Conservation (phyloP, 2,888 invertebrate genomes). For the Caenorhabditis doughertyi region DNA sequence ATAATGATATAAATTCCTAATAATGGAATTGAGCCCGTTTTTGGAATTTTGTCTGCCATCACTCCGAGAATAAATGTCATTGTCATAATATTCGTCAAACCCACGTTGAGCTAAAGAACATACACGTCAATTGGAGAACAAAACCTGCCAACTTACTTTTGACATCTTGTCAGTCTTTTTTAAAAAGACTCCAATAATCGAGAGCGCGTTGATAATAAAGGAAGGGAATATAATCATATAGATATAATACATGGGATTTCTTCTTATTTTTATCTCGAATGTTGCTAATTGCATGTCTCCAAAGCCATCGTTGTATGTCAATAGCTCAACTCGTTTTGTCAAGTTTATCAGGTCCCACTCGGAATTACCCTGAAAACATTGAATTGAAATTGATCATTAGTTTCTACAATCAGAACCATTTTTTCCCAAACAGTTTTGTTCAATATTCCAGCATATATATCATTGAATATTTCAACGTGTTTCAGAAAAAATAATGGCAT, state of each 20-base stretch:
- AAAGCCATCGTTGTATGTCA: constrained; percentile 15
- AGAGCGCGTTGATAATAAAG: constrained; percentile 54
- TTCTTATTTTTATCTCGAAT: constrained; percentile 40
- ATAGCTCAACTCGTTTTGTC: constrained; percentile 6
- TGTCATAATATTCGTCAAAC: constrained; percentile 60
- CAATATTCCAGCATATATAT: constrained; percentile 29
- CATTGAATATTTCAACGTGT: constrained; percentile 25
- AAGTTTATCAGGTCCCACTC: constrained; percentile 56
- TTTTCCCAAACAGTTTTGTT: constrained; percentile 2
- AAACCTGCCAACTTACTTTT: not conserved
- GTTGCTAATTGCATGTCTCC: constrained; percentile 18
- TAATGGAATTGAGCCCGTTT: constrained; percentile 41
- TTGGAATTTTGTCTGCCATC: constrained; percentile 54
- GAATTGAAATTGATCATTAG: too few relatives aligned
- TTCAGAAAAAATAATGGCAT: constrained; percentile 27
- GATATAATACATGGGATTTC: constrained; percentile 53
- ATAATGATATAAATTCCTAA: constrained; percentile 52
- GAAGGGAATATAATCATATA: constrained; percentile 57
- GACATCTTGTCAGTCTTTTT: constrained; percentile 52
- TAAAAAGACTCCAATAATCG: constrained; percentile 52
- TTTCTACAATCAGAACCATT: constrained; percentile 32
- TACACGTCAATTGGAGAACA: constrained; percentile 1
- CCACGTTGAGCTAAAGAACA: constrained; percentile 45
- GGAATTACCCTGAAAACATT: constrained; percentile 48
- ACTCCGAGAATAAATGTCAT: constrained; percentile 61